Percentiles rank a stretch among this genome's conserved stretches.
Conservation (phyloP, 2,797 vertebrate genomes). For the Tragopan temminckii region DNA sequence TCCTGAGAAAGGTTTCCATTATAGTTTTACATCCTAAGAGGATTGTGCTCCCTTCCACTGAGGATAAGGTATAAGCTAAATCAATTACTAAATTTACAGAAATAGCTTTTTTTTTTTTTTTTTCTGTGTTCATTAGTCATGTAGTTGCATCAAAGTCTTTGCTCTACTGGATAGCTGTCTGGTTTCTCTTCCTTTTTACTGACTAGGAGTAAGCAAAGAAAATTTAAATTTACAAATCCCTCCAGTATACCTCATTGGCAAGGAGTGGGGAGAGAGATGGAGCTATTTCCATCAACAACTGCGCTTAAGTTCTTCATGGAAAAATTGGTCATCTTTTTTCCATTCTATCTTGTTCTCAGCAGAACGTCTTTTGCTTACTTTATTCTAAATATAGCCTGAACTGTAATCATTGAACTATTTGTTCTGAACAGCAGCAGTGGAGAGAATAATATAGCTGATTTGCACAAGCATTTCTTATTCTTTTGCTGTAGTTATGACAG, state of each 20-base stretch:
- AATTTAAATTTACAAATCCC: background rate
- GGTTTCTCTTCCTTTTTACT: background rate
- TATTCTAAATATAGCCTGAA: background rate
- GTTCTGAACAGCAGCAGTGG: background rate
- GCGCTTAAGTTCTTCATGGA: background rate
- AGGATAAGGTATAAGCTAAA: background rate
- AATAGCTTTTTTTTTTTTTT: slow-evolving; percentile 28
- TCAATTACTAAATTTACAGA: background rate
- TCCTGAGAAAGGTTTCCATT: background rate
- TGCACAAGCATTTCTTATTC: background rate
- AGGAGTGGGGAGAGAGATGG: background rate
- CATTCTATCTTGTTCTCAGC: background rate
- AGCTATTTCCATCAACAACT: background rate
- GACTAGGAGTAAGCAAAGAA: background rate
- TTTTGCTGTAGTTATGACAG: background rate
- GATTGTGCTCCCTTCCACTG: background rate
- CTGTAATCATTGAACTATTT: background rate
- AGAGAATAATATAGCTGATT: background rate
- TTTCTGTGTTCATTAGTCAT: background rate
- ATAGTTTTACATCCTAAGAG: slow-evolving; percentile 20
- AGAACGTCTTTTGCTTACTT: slow-evolving; percentile 1
- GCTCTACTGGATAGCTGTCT: background rate
- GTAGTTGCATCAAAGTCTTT: background rate
- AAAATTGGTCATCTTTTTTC: background rate
- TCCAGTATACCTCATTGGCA: background rate